Conservation (phyloP, 2,113 vertebrate genomes). For the Willisornis vidua region DNA sequence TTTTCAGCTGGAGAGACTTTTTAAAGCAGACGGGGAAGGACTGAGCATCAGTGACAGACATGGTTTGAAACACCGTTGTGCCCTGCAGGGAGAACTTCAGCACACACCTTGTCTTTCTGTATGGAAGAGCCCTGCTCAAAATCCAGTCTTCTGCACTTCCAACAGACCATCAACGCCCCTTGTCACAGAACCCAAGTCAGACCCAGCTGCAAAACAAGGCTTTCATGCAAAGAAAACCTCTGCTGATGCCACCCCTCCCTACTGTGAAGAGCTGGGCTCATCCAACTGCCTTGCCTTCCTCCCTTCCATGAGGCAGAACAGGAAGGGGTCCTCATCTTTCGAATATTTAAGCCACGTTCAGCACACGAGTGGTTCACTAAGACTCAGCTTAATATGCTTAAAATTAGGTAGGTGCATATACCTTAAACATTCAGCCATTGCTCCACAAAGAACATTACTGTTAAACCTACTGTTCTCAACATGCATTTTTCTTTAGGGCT, state of each 20-base stretch:
- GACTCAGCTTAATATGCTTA: not conserved
- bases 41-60: not conserved
- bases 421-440: not conserved
- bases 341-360: not conserved
- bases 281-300: not conserved
- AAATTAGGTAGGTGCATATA: not conserved
- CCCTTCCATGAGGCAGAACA: rapidly evolving
- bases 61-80: rapidly evolving
- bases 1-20: not conserved
- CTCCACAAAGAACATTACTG: not conserved
- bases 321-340: not conserved
- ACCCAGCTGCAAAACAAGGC: not conserved
- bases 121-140: not conserved
- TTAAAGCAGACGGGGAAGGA: not conserved
- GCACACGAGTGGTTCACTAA: not conserved
- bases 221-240: rapidly evolving
- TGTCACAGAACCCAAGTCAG: not conserved
- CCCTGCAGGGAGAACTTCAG: not conserved
- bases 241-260: not conserved
- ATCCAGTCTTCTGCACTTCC: not conserved
- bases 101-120: rapidly evolving
- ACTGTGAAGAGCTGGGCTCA: not conserved
- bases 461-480: not conserved
- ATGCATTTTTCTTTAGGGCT: not conserved
- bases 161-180: not conserved